phyloP scores from a whole-genome alignment of 2,113 vertebrate genomes.

The Bubo scandiacus region DNA sequence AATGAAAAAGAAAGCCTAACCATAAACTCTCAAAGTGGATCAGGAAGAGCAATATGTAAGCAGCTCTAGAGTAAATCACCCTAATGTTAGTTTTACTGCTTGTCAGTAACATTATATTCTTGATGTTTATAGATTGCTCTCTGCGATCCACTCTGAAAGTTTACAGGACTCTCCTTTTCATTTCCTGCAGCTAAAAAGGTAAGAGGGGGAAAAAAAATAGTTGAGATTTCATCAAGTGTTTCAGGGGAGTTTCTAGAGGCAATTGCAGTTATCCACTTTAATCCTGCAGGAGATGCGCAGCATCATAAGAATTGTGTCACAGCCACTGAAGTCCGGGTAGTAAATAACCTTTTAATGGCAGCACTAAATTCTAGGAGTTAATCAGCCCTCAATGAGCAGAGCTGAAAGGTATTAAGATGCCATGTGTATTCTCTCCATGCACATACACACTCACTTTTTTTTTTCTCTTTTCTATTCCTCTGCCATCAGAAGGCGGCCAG shows the following conservation, averaged over 20 bases:
- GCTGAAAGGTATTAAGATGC: background rate
- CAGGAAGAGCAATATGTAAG: constrained; percentile 59
- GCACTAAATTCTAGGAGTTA: constrained; percentile 39
- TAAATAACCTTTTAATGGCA: constrained; percentile 39
- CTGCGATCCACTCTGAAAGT: constrained; percentile 22
- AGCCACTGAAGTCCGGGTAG: background rate
- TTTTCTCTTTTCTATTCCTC: background rate
- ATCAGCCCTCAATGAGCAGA: constrained; percentile 25
- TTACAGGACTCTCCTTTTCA: constrained; percentile 5
- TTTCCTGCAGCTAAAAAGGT: constrained; percentile 40
- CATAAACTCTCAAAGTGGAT: constrained; percentile 49
- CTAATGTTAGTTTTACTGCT: constrained; percentile 51
- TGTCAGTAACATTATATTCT: constrained; percentile 39
- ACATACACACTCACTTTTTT: background rate
- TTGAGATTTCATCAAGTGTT: constrained; percentile 32
- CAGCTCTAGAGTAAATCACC: constrained; percentile 49
- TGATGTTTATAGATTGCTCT: constrained; percentile 42
- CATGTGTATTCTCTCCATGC: background rate
- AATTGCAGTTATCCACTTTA: background rate
- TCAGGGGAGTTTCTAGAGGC: background rate
- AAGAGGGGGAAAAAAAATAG: background rate
- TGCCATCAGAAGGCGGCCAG: background rate
- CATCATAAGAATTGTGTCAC: background rate
- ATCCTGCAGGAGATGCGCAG: background rate
- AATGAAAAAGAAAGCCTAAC: constrained; percentile 45